These are phyloP conservation scores for Xanthorhoe spadicearia DNA, from an alignment of 2,888 invertebrate species.

Conservation along the genomic window DNA sequence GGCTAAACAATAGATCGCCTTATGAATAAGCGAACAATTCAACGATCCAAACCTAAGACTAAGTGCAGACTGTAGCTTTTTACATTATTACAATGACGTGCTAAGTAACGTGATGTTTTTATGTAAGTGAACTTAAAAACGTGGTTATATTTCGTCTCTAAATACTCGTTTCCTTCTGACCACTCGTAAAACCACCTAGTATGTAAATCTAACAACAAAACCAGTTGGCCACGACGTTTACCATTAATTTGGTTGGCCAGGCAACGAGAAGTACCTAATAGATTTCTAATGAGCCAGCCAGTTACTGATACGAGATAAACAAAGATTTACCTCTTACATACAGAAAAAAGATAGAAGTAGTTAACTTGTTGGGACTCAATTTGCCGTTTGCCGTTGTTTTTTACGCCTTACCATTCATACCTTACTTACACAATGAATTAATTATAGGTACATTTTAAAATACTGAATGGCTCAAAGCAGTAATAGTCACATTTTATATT, in stretches of 20 bases:
- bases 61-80: not conserved
- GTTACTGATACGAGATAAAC: not conserved
- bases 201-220: slow-evolving; percentile 16
- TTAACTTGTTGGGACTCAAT: not conserved
- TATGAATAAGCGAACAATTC: slow-evolving; percentile 12
- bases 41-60: slow-evolving; percentile 4
- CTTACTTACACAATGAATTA: slow-evolving; percentile 1
- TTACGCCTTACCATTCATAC: not conserved
- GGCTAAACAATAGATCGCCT: slow-evolving; percentile 29
- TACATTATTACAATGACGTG: not conserved
- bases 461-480: not conserved
- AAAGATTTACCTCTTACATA: not conserved
- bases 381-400: slow-evolving; percentile 3
- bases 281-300: slow-evolving; percentile 10
- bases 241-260: slow-evolving; percentile 11
- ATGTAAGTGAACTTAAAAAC: not conserved
- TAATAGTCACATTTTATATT: not conserved
- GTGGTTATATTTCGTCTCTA: not conserved
- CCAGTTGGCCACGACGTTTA: slow-evolving; percentile 16
- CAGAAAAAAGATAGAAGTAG: not conserved
- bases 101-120: not conserved
- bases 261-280: slow-evolving; percentile 8
- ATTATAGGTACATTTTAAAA: not conserved
- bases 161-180: not conserved
- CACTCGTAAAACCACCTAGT: not conserved